These are phyloP conservation scores for Mylabris sibirica DNA, from an alignment of 2,888 invertebrate genomes.

Conservation along the genomic window DNA sequence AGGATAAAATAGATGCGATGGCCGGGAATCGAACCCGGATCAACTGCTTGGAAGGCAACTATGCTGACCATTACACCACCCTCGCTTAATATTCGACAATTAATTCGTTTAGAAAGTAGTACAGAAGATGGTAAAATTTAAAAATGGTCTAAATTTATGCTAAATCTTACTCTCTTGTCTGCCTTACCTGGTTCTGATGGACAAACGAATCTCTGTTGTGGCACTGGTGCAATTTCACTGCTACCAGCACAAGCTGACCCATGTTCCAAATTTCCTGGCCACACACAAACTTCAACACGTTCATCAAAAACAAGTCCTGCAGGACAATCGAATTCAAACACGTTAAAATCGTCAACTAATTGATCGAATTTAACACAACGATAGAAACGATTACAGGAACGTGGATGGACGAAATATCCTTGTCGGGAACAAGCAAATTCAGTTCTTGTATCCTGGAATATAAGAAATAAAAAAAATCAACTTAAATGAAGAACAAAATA, in stretches of 20 bases:
- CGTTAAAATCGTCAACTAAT: constrained; percentile 75
- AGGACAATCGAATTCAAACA: constrained; percentile 84
- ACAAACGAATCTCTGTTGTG: constrained; percentile 72
- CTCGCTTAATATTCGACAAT: background rate
- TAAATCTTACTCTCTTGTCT: constrained; percentile 58
- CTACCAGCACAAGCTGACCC: constrained; percentile 79
- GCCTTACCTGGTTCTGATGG: constrained; percentile 67
- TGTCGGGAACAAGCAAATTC: constrained; percentile 79
- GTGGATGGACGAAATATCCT: constrained; percentile 81
- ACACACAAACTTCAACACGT: constrained; percentile 79
- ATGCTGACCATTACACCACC: constrained; percentile 52
- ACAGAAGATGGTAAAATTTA: constrained; percentile 46
- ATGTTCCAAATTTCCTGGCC: constrained; percentile 77
- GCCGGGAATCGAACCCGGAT: constrained; percentile 50
- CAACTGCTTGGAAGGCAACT: constrained; percentile 63
- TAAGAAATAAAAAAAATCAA: constrained; percentile 13
- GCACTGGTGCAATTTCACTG: constrained; percentile 80
- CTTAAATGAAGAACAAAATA: background rate
- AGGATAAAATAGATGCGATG: constrained; percentile 42
- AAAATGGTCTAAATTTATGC: constrained; percentile 62
- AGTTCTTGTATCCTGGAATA: constrained; percentile 71
- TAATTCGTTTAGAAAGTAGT: background rate
- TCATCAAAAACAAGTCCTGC: constrained; percentile 79
- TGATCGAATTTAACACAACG: constrained; percentile 84
- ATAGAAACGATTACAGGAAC: constrained; percentile 80